Base-by-base conservation (phyloP, 2,888 invertebrate genomes). In the Agrochola lychnidis region DNA sequence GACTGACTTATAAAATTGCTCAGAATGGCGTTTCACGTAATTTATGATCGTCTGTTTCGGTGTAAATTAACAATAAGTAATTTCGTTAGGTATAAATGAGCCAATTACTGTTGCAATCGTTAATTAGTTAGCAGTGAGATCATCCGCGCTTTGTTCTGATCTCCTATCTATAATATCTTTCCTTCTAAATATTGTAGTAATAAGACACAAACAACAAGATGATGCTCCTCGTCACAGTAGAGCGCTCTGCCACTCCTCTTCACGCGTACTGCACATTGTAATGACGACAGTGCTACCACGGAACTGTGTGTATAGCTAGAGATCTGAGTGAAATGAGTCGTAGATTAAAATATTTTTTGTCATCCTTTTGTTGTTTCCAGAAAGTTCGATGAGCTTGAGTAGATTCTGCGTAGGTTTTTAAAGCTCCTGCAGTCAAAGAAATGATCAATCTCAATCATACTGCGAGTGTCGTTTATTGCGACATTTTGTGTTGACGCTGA, bases 201-300 rank as follows among this genome's bases (percentile, higher is more conserved):
- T 59, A 68, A 74, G 73, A 62, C 64, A 81, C 14, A 72, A 63
- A 70, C 57, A 74, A 66, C 64, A 76, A 78, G 82, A 76, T 79
- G 85, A 68, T 68, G 72, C 36, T 53, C 14, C n/a, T 70, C 85
- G 90, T 89, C 88, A 89, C 88, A 88, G 89, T 81, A 76, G 73
- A 86, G 83, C 80, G 89, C 75, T 45, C 85, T 69, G 82, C 75
- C 88, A 81, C 89, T 85, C 88, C 86, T 83, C 83, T 87, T 87
- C 87, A 90, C 88, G 89, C 85, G 74, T 77, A 64, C 76, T 87
- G 90, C 85, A 73, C 90, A 85, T 77, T 22, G 78, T 89, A 87
- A 89, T 88, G 81, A 78, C 57, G 59, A 53, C 66, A 14, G 84
- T 16, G 67, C 53, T 84, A 83, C 84, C 19, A 72, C n/a, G 51